phyloP scores from a whole-genome alignment of 2,113 vertebrate species.

The Clarias gariepinus region DNA sequence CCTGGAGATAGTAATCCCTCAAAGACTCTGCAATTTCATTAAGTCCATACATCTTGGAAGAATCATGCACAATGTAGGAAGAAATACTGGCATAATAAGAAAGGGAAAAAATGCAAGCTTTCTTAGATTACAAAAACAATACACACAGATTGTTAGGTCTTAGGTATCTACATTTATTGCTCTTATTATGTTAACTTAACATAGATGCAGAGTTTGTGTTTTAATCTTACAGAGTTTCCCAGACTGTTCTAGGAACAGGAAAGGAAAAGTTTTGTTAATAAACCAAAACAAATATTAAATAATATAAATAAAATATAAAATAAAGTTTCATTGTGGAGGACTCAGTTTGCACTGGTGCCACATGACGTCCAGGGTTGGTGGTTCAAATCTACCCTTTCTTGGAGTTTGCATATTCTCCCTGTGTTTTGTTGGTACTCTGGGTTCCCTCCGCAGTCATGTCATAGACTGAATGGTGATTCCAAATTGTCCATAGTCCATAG shows the following conservation, averaged over 20 bases:
- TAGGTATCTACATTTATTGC: neutral
- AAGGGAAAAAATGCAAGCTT: neutral
- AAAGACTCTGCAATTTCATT: constrained; percentile 4
- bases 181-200: neutral
- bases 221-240: neutral
- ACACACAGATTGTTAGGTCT: neutral
- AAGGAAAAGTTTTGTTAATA: neutral
- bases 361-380: too few relatives aligned
- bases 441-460: too few relatives aligned
- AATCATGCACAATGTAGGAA: neutral
- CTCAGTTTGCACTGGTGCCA: too few relatives aligned
- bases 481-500: too few relatives aligned
- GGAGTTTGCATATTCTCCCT: too few relatives aligned
- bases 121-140: neutral
- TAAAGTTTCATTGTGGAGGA: neutral
- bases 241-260: neutral
- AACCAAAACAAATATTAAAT: too few relatives aligned
- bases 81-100: neutral
- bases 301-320: neutral
- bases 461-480: too few relatives aligned
- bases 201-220: neutral
- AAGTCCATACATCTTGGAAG: neutral
- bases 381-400: too few relatives aligned
- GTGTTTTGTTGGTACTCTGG: too few relatives aligned
- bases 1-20: neutral